Evolutionary conservation across 2,888 invertebrate genomes (phyloP), one percentile per base, ranked within the genome.

Genomic region (Acanthococcus lagerstroemiae): DNA sequence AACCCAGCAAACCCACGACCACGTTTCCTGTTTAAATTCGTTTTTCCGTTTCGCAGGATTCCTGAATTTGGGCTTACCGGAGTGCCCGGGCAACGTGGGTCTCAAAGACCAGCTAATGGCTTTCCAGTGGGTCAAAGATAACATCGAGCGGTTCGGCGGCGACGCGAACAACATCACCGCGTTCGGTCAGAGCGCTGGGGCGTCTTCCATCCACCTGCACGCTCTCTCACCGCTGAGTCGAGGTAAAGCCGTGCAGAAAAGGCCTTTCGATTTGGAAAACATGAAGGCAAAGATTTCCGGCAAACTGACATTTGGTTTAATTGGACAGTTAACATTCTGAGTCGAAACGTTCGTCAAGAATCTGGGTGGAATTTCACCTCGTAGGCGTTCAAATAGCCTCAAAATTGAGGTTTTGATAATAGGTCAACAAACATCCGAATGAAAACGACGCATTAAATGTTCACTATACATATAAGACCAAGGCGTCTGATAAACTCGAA

Each of bases 131-230:
- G 58, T 58, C 1, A 58, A 58, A 6, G 19, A 46, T 4, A 58
- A 58, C 26, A 48, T 46, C 22, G 58, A 25, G 21, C 27, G 21
- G 46, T 58, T 58, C 27, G 58, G 58, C 58, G 58, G 58, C 27
- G 58, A 58, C 27, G 24, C 45, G 17, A 58, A 58, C 27, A 58
- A 58, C 15, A 26, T 45, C 15, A 58, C 58, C 7, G 44, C 46
- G 19, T 58, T 48, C 21, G 58, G 58, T 9, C 46, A 46, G 15
- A 58, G 58, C 12, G 24, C 48, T 22, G 58, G 48, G 1, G 58
- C 58, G 19, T 48, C 48, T 19, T 46, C 46, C 7, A 58, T 58
- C n/a, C 58, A 58, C 27, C 48, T 58, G 58, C 58, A 58, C 26
- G 48, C 46, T 46, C 46, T 58, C 46, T 58, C 58, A 15, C 46